Percentiles rank a stretch among this genome's conserved stretches.
Evolutionary conservation across 2,797 vertebrate genomes (phyloP).

Genomic region (Diplodus puntazzo): DNA sequence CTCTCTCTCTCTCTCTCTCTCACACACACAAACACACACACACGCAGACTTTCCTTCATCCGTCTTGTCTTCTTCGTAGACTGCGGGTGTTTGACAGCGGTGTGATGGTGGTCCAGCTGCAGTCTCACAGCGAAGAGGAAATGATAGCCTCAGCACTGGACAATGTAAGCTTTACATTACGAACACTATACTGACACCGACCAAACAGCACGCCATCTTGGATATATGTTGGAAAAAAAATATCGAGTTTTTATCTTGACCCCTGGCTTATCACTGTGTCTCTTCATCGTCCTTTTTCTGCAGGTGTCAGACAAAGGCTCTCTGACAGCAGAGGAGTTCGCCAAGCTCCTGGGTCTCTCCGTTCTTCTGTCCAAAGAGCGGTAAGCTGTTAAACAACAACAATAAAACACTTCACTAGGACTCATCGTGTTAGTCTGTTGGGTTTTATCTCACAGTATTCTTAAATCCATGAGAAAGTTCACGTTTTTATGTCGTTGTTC

Average conservation of each 20-base stretch:
- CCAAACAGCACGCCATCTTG: background rate
- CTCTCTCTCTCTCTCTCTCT: background rate
- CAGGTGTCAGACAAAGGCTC: constrained; percentile 97
- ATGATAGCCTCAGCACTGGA: constrained; percentile 97
- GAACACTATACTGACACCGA: constrained; percentile 26
- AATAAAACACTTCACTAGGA: background rate
- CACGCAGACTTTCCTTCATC: background rate
- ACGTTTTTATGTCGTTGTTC: background rate
- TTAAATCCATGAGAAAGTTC: background rate
- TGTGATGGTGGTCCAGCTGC: constrained; percentile 98
- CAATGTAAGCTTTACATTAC: constrained; percentile 84
- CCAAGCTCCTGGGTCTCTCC: constrained; percentile 96
- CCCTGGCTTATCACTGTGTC: background rate
- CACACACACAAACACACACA: background rate
- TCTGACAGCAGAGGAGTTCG: constrained; percentile 96
- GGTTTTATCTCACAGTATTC: background rate
- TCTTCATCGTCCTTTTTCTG: constrained; percentile 18
- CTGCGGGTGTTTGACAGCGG: constrained; percentile 98
- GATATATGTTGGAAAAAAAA: constrained; percentile 1
- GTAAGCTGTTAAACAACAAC: constrained; percentile 70
- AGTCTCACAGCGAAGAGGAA: constrained; percentile 98
- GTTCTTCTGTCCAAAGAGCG: constrained; percentile 98
- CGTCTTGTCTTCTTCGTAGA: constrained; percentile 76
- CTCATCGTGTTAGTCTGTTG: background rate
- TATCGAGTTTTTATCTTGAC: background rate